Base-by-base conservation (phyloP, 1,140 invertebrate species). In the Pteromalus puparum region DNA sequence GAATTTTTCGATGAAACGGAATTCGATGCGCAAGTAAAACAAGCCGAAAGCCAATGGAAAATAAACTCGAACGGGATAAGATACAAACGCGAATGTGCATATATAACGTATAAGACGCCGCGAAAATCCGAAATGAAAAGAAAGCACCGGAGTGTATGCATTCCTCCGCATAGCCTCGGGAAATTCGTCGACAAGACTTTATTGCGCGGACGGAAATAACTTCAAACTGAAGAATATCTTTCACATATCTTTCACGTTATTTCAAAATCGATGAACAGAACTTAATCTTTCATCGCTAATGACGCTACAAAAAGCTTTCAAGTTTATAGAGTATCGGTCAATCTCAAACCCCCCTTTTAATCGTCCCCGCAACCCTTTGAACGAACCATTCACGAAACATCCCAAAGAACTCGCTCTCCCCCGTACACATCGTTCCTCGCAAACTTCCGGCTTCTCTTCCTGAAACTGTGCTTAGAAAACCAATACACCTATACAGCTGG, bases 41-140 rank as follows among this genome's bases (percentile, higher is more conserved):
- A 24, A 42, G 34, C 21, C 15, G 7, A 42, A 74, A 38, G 30
- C 21, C 24, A 38, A 76, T 76, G 46, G 24, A 76, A 76, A 76
- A 76, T 46, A 30, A 73, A 73, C 34, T 73, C 34, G 72, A 53
- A 9, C 42, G 15, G 24, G 42, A 76, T 76, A 76, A 75, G 38
- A 75, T 46, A 75, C n/a, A 38, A 24, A 42, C 10, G 73, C 34
- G 13, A 53, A 48, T 42, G 10, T 42, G 10, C 38, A 0, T 9
- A 42, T 42, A 9, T 34, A 5, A 34, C 10, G 9, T 42, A 42
- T 30, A 38, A 30, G 30, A 74, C 26, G 72, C 21, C 30, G 34
- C 70, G 13, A 73, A 34, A 73, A 75, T 75, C 34, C 21, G 38
- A 46, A 75, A 75, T 75, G 73, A 46, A 75, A 75, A 42, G 73